A percentile compares a stretch with the other conserved stretches of the same genome.
phyloP scores from a whole-genome alignment of 2,797 vertebrate genomes.

The Ctenochaetus hawaiiensis region DNA sequence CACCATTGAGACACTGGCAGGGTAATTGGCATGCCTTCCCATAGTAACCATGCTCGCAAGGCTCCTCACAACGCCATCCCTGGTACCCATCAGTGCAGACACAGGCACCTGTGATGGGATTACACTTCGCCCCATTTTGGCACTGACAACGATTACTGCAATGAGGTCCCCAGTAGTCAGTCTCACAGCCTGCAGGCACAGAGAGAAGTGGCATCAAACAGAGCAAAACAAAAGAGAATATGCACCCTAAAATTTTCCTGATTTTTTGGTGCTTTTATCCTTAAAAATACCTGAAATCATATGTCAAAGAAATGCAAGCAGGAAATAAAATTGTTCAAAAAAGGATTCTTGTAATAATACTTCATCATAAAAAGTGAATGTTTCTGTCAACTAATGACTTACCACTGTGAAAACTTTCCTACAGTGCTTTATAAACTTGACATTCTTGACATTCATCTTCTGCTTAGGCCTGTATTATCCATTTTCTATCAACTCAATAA shows the following conservation, averaged over 20 bases:
- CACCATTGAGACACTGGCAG: conserved; percentile 96
- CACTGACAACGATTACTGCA: conserved; percentile 99
- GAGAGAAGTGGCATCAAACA: conserved; percentile 45
- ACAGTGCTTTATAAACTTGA: conserved; percentile 15
- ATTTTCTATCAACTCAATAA: conserved; percentile 1
- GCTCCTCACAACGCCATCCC: conserved; percentile 98
- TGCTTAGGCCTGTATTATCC: background rate
- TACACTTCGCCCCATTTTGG: conserved; percentile 97
- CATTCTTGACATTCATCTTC: background rate
- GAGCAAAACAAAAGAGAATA: conserved; percentile 25
- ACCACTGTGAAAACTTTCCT: conserved; percentile 2
- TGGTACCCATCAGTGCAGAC: conserved; percentile 96
- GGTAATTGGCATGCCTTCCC: conserved; percentile 95
- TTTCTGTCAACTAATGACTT: conserved; percentile 22
- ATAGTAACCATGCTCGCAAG: conserved; percentile 91
- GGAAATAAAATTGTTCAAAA: conserved; percentile 24
- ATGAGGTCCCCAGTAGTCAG: conserved; percentile 97
- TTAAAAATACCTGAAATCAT: conserved; percentile 27
- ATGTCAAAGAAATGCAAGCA: conserved; percentile 15
- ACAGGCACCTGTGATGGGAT: conserved; percentile 99
- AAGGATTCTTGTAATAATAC: conserved; percentile 14
- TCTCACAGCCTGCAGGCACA: conserved; percentile 92
- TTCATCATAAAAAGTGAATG: conserved; percentile 25
- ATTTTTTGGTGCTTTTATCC: conserved; percentile 1
- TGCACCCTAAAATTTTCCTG: background rate